A percentile compares a stretch with the other conserved stretches of the same genome.
Evolutionary conservation across 2,113 vertebrate species (phyloP).

Genomic region (Oplegnathus fasciatus): DNA sequence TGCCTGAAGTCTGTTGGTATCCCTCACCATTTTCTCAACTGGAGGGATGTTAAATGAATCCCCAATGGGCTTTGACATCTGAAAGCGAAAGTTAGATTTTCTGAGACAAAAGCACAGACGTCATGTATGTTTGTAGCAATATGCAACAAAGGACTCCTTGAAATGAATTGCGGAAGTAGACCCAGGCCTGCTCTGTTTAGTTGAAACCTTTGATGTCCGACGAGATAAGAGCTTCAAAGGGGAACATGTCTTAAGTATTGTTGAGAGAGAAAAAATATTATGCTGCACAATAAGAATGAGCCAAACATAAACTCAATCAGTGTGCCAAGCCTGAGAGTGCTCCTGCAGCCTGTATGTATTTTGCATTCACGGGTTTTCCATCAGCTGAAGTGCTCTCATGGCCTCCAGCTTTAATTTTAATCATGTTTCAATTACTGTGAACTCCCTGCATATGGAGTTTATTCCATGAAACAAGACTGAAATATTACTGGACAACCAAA

Average conservation of each 20-base stretch:
- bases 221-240: constrained; percentile 67
- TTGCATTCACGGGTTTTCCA: constrained; percentile 40
- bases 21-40: not conserved
- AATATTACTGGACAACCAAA: constrained; percentile 29
- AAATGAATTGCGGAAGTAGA: constrained; percentile 45
- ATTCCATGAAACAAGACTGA: constrained; percentile 32
- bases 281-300: constrained; percentile 26
- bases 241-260: constrained; percentile 40
- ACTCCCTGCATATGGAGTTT: constrained; percentile 34
- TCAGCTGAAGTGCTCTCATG: constrained; percentile 54
- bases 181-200: constrained; percentile 31
- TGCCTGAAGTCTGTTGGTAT: not conserved
- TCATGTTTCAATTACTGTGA: constrained; percentile 38
- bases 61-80: not conserved
- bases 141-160: constrained; percentile 34
- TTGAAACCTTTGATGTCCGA: constrained; percentile 64
- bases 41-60: not conserved
- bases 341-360: constrained; percentile 21
- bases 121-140: constrained; percentile 39
- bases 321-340: constrained; percentile 11
- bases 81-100: constrained; percentile 26
- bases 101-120: constrained; percentile 27
- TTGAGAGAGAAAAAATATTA: constrained; percentile 38
- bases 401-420: constrained; percentile 53
- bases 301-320: constrained; percentile 53